Evolutionary conservation across 2,113 vertebrate species (phyloP).

Genomic region (Podocnemis expansa): DNA sequence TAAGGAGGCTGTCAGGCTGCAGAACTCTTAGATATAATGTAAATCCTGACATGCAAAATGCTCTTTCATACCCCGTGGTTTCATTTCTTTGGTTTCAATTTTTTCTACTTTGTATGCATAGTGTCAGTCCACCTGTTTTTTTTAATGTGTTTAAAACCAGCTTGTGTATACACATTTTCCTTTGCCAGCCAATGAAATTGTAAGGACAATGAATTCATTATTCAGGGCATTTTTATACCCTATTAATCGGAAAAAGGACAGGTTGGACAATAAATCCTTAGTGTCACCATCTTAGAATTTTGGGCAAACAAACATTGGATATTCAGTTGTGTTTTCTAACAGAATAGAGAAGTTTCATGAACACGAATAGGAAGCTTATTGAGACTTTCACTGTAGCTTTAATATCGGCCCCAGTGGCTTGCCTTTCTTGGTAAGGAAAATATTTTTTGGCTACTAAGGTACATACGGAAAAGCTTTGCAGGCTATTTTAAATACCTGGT

Average conservation of each 20-base stretch:
- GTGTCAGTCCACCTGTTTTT: neutral
- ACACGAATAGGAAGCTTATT: accelerated
- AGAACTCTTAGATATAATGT: neutral
- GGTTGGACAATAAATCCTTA: neutral
- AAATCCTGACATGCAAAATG: accelerated
- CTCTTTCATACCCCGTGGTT: neutral
- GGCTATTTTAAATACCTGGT: neutral
- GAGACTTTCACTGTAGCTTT: neutral
- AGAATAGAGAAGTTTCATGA: neutral
- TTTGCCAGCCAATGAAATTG: neutral
- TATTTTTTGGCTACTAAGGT: neutral
- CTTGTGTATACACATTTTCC: neutral
- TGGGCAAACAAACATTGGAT: neutral
- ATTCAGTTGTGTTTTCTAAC: neutral
- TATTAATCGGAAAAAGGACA: neutral
- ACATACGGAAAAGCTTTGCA: neutral
- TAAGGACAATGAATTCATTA: neutral
- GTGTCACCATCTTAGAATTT: neutral
- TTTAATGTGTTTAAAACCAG: neutral
- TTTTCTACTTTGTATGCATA: neutral
- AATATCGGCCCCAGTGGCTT: neutral
- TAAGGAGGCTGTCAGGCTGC: neutral
- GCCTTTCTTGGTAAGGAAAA: neutral
- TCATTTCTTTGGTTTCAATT: neutral
- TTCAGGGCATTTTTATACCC: neutral